These are phyloP conservation scores for Channa maculata DNA, from an alignment of 2,113 vertebrate genomes.

Conservation along the genomic window DNA sequence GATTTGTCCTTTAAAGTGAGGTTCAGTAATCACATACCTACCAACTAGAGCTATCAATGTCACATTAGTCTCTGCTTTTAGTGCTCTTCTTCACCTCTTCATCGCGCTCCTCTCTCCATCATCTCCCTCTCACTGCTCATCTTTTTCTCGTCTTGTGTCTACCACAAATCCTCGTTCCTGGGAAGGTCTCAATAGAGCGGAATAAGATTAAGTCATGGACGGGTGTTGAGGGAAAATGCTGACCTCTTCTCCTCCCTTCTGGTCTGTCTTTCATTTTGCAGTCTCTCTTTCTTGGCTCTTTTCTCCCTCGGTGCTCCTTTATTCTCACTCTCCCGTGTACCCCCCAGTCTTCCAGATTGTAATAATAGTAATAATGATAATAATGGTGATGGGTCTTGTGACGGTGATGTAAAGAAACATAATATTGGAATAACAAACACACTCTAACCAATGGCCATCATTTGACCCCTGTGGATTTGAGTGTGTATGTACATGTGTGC, in stretches of 20 bases:
- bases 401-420: conserved; percentile 86
- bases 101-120: conserved; percentile 45
- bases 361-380: conserved; percentile 87
- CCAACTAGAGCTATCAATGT: conserved; percentile 4
- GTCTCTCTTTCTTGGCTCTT: conserved; percentile 89
- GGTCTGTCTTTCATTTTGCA: conserved; percentile 89
- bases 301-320: conserved; percentile 79
- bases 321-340: conserved; percentile 71
- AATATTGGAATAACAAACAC: conserved; percentile 87
- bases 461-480: conserved; percentile 85
- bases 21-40: conserved; percentile 8
- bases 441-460: conserved; percentile 84
- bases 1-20: too few species aligned
- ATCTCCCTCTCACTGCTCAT: conserved; percentile 46
- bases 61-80: conserved; percentile 11
- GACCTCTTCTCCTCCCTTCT: conserved; percentile 94
- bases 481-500: conserved; percentile 55
- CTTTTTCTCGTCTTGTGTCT: conserved; percentile 50
- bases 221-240: conserved; percentile 98
- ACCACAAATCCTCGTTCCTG: conserved; percentile 87
- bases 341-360: conserved; percentile 77
- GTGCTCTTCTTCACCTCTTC: conserved; percentile 40
- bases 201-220: conserved; percentile 96
- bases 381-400: conserved; percentile 78
- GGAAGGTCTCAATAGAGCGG: conserved; percentile 92